A percentile compares a stretch with the other conserved stretches of the same genome.
phyloP scores from a whole-genome alignment of 2,113 vertebrate species.

The Picathartes gymnocephalus region DNA sequence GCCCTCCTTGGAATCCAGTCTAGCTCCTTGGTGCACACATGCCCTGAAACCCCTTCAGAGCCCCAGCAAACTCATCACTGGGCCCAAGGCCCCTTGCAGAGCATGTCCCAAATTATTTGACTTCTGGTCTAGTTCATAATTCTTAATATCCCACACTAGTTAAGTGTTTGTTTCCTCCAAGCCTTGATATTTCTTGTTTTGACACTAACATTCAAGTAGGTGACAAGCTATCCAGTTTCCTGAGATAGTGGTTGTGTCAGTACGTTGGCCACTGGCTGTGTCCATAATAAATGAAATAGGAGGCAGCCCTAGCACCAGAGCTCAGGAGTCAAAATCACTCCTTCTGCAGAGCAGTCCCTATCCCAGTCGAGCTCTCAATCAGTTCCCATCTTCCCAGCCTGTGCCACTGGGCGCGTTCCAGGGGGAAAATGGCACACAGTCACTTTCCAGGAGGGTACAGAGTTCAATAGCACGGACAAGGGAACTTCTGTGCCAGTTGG shows the following conservation, averaged over 20 bases:
- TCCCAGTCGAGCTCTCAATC: not conserved
- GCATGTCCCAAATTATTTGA: not conserved
- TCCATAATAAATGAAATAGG: not conserved
- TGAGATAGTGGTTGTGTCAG: not conserved
- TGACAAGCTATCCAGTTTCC: not conserved
- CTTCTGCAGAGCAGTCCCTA: rapidly evolving
- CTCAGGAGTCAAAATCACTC: not conserved
- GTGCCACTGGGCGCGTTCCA: not conserved
- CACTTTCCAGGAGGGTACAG: not conserved
- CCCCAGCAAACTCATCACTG: not conserved
- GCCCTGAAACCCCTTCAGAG: not conserved
- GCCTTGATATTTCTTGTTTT: not conserved
- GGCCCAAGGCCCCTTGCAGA: not conserved
- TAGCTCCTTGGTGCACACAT: not conserved
- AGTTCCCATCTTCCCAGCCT: not conserved
- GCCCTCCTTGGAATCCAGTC: not conserved
- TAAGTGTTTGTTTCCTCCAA: not conserved
- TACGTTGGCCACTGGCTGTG: not conserved
- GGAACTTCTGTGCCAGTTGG: not conserved
- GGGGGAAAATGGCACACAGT: not conserved
- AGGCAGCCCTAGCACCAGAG: not conserved
- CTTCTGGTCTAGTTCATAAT: not conserved
- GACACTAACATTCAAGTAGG: not conserved
- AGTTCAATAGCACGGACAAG: not conserved
- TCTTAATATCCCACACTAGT: not conserved